A percentile compares a stretch with the other conserved stretches of the same genome.
These are phyloP conservation scores for Microdon myrmicae DNA, from an alignment of 2,888 invertebrate genomes.

Conservation along the genomic window DNA sequence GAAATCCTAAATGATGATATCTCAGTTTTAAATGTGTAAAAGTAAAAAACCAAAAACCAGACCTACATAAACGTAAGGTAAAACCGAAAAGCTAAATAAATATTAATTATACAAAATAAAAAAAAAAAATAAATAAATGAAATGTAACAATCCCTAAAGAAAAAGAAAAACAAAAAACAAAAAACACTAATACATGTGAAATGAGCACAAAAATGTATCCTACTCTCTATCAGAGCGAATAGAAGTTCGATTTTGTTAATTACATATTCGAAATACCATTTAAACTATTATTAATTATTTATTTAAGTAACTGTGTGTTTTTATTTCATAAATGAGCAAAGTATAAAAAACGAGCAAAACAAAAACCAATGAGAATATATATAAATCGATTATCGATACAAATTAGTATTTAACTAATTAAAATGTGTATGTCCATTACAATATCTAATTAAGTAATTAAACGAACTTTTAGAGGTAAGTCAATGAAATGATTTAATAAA, in stretches of 20 bases:
- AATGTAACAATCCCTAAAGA: conserved; percentile 17
- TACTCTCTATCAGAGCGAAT: conserved; percentile 51
- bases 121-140: conserved; percentile 7
- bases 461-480: too few species aligned
- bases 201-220: conserved; percentile 52
- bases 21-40: too few species aligned
- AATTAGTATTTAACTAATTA: too few species aligned
- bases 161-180: conserved; percentile 2
- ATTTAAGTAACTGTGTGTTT: not conserved
- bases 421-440: conserved; percentile 27
- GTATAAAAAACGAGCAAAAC: not conserved
- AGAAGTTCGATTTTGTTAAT: conserved; percentile 46
- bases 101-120: conserved; percentile 20
- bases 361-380: not conserved
- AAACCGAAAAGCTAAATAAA: too few species aligned
- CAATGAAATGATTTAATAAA: conserved; percentile 2
- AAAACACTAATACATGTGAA: conserved; percentile 21
- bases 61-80: too few species aligned
- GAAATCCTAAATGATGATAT: too few species aligned
- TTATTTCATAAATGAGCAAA: not conserved
- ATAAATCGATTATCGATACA: conserved; percentile 9
- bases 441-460: conserved; percentile 18
- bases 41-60: too few species aligned
- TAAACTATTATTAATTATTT: conserved; percentile 4
- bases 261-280: conserved; percentile 14